Evolutionary conservation across 2,888 invertebrate genomes (phyloP), one percentile per base, ranked within the genome.

Genomic region (Oscheius sp.): DNA sequence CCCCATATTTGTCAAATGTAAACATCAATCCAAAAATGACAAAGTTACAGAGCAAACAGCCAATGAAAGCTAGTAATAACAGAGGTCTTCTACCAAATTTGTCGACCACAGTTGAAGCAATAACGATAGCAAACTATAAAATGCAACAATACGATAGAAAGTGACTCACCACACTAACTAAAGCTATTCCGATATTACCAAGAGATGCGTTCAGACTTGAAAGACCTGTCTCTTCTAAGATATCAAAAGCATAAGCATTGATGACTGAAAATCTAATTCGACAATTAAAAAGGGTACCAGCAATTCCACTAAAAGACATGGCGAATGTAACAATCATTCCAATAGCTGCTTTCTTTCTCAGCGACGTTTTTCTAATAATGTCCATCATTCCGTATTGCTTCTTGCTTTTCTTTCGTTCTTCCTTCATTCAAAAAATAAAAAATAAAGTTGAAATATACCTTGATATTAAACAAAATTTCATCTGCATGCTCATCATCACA

Each of bases 181-280:
- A 61, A 4, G 75, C 67, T 36, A 81, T 72, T 5, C 77, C 80
- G 30, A 80, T 76, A 51, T 82, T 82, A 12, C 77, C 82, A 2
- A 80, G 56, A 8, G 82, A 82, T 4, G 82, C 77, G 49, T 75
- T 70, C 0, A 72, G 66, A 8, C 62, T 56, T 2, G 73, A 65
- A 3, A 82, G 41, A 4, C 82, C 82, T 0, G 77, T 78, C 47
- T 73, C 71, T 24, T 71, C 72, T 5, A 82, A 64, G 36, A 82
- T 83, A 30, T 82, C 79, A 24, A 82, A 80, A 1, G 82, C 81
- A 50, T 78, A 82, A 2, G 82, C 81, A 67, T 81, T 81, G 56
- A 82, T 80, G 2, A 81, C 82, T 73, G 66, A 59, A 68, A 49
- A 22, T 45, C 30, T 44, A 17, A 59, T 1, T 30, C 17, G 20